phyloP scores from a whole-genome alignment of 2,888 invertebrate genomes.

The Callosobruchus maculatus region DNA sequence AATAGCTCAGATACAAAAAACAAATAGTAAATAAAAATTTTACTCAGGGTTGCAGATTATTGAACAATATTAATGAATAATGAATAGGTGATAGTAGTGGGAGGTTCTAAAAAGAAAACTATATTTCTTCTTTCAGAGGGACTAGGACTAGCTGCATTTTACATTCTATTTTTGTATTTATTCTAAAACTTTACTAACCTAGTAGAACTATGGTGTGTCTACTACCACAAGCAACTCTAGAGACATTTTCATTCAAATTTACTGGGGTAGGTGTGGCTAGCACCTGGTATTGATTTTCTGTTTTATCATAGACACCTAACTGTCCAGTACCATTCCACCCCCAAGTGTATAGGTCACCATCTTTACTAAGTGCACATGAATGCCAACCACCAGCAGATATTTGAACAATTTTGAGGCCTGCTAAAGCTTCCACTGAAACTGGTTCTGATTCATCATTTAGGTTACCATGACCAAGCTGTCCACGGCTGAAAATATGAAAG shows the following conservation, averaged over 20 bases:
- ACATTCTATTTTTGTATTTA: background rate
- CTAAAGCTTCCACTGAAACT: conserved; percentile 65
- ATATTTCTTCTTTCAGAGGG: no score
- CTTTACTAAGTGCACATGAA: conserved; percentile 70
- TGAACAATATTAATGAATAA: no score
- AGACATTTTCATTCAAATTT: conserved; percentile 49
- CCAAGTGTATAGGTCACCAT: conserved; percentile 85
- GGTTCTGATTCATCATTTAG: conserved; percentile 63
- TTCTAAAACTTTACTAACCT: conserved; percentile 48
- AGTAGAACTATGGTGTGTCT: conserved; percentile 69
- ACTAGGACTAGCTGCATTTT: no score
- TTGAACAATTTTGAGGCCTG: conserved; percentile 67
- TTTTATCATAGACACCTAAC: conserved; percentile 59
- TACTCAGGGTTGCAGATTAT: no score
- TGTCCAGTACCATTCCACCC: conserved; percentile 90
- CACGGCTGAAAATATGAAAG: conserved; percentile 59
- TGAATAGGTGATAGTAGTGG: no score
- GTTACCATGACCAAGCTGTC: conserved; percentile 81
- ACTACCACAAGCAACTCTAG: conserved; percentile 67
- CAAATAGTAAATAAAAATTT: no score
- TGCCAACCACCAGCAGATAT: conserved; percentile 88
- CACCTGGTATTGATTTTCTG: conserved; percentile 39
- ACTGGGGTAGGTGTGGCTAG: conserved; percentile 53
- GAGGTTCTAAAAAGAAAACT: no score
- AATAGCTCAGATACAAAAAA: no score